These are phyloP conservation scores for Polyergus mexicanus DNA, from an alignment of 1,140 invertebrate genomes.

Conservation along the genomic window DNA sequence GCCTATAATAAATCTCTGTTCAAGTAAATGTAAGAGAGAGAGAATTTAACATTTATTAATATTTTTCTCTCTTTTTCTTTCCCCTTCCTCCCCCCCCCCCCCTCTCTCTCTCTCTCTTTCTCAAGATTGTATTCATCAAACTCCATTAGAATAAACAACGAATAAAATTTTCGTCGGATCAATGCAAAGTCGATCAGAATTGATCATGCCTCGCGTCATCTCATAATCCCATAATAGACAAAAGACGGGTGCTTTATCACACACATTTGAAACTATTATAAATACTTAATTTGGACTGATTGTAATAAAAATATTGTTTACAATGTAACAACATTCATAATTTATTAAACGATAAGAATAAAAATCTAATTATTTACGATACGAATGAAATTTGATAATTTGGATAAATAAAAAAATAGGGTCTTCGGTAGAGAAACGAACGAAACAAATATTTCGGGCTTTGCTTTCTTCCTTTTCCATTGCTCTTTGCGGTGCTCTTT, in stretches of 20 bases:
- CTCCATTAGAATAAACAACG: neutral
- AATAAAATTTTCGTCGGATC: neutral
- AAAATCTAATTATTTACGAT: neutral
- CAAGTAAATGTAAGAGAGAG: neutral
- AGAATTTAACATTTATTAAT: too few species aligned
- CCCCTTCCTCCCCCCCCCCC: too few species aligned
- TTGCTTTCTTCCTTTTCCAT: neutral
- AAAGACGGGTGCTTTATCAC: neutral
- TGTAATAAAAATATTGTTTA: neutral
- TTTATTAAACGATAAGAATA: slow-evolving; percentile 9
- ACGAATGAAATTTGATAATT: neutral
- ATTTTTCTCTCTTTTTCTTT: too few species aligned
- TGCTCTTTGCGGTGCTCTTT: neutral
- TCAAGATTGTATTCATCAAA: neutral
- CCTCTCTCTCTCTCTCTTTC: too few species aligned
- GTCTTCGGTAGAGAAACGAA: too few species aligned
- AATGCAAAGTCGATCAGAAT: neutral
- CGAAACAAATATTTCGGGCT: neutral
- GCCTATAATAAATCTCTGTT: neutral
- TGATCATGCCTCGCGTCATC: neutral
- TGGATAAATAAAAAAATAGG: neutral
- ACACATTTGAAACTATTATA: neutral
- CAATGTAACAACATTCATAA: neutral
- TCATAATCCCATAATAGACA: neutral
- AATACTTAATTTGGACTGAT: neutral